Percentiles rank a stretch among this genome's conserved stretches.
phyloP scores from a whole-genome alignment of 2,797 vertebrate genomes.

The Distichodus sexfasciatus region DNA sequence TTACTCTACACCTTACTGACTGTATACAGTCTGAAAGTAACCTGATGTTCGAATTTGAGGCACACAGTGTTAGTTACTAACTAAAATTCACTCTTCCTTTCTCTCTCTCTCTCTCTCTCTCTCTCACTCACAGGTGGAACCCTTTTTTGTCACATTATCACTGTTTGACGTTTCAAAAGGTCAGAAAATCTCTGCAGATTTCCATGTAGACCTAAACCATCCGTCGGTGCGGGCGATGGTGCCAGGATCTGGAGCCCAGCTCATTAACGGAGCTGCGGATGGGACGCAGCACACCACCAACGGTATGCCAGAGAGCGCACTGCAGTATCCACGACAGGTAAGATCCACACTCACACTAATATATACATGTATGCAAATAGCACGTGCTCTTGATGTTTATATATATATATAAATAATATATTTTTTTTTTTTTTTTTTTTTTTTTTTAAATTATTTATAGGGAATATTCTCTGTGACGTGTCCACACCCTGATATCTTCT shows the following conservation, averaged over 20 bases:
- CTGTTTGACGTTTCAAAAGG: constrained; percentile 92
- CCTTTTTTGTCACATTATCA: constrained; percentile 92
- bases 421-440: background rate
- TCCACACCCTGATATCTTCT: constrained; percentile 95
- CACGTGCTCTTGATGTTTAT: background rate
- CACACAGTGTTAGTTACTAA: background rate
- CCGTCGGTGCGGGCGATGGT: constrained; percentile 88
- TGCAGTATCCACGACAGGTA: constrained; percentile 94
- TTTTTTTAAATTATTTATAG: constrained; percentile 61
- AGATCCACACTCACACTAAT: background rate
- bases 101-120: background rate
- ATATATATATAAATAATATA: background rate
- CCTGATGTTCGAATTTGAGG: too few relatives aligned
- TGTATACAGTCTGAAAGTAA: background rate
- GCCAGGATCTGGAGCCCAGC: constrained; percentile 62
- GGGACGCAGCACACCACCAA: constrained; percentile 71
- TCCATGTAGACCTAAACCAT: constrained; percentile 95
- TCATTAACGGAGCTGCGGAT: constrained; percentile 81
- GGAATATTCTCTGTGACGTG: constrained; percentile 95
- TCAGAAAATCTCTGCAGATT: constrained; percentile 94
- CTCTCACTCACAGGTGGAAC: constrained; percentile 82
- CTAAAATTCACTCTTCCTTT: too few relatives aligned
- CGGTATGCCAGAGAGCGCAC: constrained; percentile 74
- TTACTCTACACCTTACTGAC: background rate
- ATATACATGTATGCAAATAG: background rate